Conservation (phyloP, 2,888 invertebrate species). For the Diaperis boleti region DNA sequence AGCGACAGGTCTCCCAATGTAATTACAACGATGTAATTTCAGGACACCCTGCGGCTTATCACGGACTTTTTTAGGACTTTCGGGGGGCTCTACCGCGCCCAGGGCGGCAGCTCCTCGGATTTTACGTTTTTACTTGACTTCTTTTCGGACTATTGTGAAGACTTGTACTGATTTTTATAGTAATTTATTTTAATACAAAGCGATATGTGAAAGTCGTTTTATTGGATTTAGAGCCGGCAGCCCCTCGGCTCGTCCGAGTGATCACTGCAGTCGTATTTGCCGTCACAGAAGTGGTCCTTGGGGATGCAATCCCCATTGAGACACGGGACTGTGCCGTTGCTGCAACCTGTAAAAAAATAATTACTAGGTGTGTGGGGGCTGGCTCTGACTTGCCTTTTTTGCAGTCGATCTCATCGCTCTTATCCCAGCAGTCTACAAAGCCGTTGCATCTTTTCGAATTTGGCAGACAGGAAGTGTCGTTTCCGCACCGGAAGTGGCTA, state of each 20-base stretch:
- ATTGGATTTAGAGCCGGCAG: constrained; percentile 59
- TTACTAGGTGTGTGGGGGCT: too few species aligned
- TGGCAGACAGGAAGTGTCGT: constrained; percentile 79
- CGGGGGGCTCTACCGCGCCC: constrained; percentile 47
- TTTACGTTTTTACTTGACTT: constrained; percentile 57
- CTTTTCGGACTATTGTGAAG: constrained; percentile 57
- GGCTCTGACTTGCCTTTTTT: constrained; percentile 71
- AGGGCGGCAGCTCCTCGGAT: constrained; percentile 45
- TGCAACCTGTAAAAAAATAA: constrained; percentile 49
- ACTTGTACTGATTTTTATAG: constrained; percentile 45
- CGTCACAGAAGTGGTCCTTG: constrained; percentile 74
- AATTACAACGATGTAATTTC: constrained; percentile 40
- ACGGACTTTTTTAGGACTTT: constrained; percentile 54
- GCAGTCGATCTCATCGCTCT: constrained; percentile 80
- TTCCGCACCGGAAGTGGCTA: constrained; percentile 80
- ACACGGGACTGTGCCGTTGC: constrained; percentile 64
- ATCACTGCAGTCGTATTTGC: constrained; percentile 75
- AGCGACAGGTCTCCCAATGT: too few species aligned
- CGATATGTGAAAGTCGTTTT: not conserved
- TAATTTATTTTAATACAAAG: constrained; percentile 25
- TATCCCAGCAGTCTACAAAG: constrained; percentile 83
- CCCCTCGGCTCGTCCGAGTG: constrained; percentile 76
- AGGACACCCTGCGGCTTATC: constrained; percentile 52
- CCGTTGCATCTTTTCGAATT: constrained; percentile 78
- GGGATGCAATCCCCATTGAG: constrained; percentile 74